Evolutionary conservation across 2,797 vertebrate genomes (phyloP).

Genomic region (Valencia hispanica): DNA sequence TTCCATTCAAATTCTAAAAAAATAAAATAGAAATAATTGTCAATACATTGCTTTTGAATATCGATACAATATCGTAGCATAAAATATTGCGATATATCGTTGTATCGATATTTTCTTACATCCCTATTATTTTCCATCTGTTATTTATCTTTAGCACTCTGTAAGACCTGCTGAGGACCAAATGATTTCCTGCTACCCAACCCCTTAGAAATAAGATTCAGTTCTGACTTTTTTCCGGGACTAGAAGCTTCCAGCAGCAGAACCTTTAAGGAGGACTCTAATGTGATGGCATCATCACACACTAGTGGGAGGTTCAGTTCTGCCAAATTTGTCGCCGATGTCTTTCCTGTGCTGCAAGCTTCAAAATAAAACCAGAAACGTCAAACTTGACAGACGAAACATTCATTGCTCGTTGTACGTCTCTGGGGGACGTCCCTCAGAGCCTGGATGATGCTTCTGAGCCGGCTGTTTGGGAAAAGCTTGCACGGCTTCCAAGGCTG

Average conservation of each 20-base stretch:
- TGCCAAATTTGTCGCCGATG: constrained; percentile 58
- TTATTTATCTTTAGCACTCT: not conserved
- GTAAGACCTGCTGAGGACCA: not conserved
- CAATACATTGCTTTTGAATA: too few species aligned
- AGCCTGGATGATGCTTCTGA: constrained; percentile 62
- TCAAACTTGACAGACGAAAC: constrained; percentile 62
- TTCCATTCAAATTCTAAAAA: too few species aligned
- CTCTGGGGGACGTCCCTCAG: constrained; percentile 34
- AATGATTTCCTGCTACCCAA: not conserved
- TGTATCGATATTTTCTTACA: too few species aligned
- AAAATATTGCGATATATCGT: too few species aligned
- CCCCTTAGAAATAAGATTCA: not conserved
- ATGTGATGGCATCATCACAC: constrained; percentile 57
- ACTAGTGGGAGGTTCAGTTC: constrained; percentile 49
- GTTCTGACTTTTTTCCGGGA: not conserved
- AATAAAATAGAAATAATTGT: too few species aligned
- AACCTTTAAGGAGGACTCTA: constrained; percentile 29
- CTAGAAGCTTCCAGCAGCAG: constrained; percentile 48
- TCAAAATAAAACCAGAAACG: constrained; percentile 22
- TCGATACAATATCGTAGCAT: too few species aligned
- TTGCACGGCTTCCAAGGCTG: constrained; percentile 88
- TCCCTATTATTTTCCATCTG: too few species aligned
- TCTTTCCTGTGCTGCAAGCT: constrained; percentile 16
- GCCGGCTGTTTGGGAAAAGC: constrained; percentile 71
- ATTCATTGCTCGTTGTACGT: constrained; percentile 44